Evolutionary conservation across 2,113 vertebrate species (phyloP), one percentile per base, ranked within the genome.

Genomic region (Micromys minutus): DNA sequence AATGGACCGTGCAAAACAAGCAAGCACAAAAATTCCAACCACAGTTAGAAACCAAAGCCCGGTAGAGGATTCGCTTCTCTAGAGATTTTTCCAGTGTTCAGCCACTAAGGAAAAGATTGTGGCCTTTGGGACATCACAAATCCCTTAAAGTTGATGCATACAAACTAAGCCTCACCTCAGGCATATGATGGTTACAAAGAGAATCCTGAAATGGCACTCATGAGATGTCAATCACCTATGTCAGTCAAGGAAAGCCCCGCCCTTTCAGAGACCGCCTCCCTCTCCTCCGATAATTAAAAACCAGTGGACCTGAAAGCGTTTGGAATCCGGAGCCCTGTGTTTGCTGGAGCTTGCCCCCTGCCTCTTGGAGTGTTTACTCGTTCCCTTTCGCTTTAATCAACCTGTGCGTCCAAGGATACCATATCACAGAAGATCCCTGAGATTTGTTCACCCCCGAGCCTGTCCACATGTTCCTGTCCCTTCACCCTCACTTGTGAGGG

Each of bases 381-480:
- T 15, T 59, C 52, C 7, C 24, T 59, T 57, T 81, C 3, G 5
- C 5, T 24, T 45, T 45, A 45, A 75, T 26, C 72, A 31, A 42
- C 7, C 13, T 7, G 15, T 55, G 52, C 5, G 11, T 57, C 39
- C 2, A 15, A 42, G 55, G 77, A n/a, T 52, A n/a, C 8, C 19
- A 6, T 7, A 5, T 80, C 50, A 22, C 50, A 57, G 34, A n/a
- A 36, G 76, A 55, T 22, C 34, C 16, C 8, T 36, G 47, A 2
- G 19, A 21, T 80, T 34, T 80, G 2, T 80, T 55, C n/a, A 22
- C 4, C 10, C 34, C 50, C 1, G 77, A n/a, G 50, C 50, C 77
- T 31, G 17, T 36, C 29, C 47, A 21, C 3, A 0, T 0, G 3
- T 79, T 47, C 22, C 42, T 0, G 3, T 79, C 76, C 22, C 42